phyloP scores from a whole-genome alignment of 2,797 vertebrate species.

The Perodicticus potto region DNA sequence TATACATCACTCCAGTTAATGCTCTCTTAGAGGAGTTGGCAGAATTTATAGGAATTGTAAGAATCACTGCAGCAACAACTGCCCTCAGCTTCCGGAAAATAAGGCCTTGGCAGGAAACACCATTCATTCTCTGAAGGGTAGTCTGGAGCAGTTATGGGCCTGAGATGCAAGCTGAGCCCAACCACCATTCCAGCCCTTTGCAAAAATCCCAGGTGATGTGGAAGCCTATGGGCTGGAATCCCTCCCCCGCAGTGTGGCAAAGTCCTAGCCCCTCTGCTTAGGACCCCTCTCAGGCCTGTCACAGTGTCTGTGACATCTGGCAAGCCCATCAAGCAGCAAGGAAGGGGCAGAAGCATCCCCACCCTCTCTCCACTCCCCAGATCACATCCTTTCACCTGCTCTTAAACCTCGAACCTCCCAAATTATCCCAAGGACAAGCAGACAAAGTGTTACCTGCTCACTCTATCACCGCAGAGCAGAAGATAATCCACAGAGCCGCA shows the following conservation, averaged over 20 bases:
- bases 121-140: not conserved
- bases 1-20: fast-evolving
- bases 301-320: not conserved
- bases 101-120: not conserved
- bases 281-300: not conserved
- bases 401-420: not conserved
- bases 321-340: not conserved
- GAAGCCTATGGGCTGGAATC: not conserved
- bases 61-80: not conserved
- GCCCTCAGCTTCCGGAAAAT: not conserved
- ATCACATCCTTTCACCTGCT: not conserved
- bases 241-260: not conserved
- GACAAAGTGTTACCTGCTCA: fast-evolving
- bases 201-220: too few relatives aligned
- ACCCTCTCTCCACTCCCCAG: not conserved
- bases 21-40: fast-evolving
- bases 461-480: fast-evolving
- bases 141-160: not conserved
- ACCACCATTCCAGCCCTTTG: fast-evolving
- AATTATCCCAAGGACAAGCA: not conserved
- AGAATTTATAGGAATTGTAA: not conserved
- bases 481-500: fast-evolving
- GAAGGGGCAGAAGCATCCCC: not conserved
- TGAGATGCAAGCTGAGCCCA: not conserved
- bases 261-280: not conserved